phyloP scores from a whole-genome alignment of 2,113 vertebrate genomes.

The Python bivittatus region DNA sequence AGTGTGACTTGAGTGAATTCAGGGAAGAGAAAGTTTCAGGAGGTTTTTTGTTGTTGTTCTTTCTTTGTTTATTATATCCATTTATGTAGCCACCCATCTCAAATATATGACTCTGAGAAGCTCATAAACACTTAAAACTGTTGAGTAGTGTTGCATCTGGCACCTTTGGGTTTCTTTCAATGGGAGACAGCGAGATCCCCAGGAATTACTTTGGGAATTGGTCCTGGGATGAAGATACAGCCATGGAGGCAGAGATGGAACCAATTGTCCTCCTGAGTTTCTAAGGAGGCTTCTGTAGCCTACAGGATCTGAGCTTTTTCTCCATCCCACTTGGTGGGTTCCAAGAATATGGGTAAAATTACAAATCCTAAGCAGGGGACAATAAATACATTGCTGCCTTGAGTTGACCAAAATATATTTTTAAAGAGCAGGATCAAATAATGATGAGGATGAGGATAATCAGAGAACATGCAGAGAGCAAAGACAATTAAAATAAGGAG shows the following conservation, averaged over 20 bases:
- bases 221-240: not conserved
- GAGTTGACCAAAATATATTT: too few species aligned
- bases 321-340: not conserved
- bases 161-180: not conserved
- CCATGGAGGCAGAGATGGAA: not conserved
- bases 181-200: not conserved
- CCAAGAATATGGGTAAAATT: not conserved
- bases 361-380: not conserved
- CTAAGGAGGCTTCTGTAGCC: not conserved
- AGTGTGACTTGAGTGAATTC: too few species aligned
- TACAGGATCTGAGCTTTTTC: not conserved
- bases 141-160: too few species aligned
- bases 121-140: too few species aligned
- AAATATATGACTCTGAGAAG: too few species aligned
- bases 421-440: too few species aligned
- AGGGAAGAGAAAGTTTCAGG: too few species aligned
- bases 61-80: too few species aligned
- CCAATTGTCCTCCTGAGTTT: not conserved
- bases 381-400: too few species aligned
- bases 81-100: too few species aligned
- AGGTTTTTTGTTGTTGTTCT: too few species aligned
- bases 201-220: not conserved
- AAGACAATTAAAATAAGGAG: not conserved
- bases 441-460: too few species aligned
- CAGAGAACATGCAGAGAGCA: not conserved